Base-by-base conservation (phyloP, 2,888 invertebrate species). In the Lycaena phlaeas region DNA sequence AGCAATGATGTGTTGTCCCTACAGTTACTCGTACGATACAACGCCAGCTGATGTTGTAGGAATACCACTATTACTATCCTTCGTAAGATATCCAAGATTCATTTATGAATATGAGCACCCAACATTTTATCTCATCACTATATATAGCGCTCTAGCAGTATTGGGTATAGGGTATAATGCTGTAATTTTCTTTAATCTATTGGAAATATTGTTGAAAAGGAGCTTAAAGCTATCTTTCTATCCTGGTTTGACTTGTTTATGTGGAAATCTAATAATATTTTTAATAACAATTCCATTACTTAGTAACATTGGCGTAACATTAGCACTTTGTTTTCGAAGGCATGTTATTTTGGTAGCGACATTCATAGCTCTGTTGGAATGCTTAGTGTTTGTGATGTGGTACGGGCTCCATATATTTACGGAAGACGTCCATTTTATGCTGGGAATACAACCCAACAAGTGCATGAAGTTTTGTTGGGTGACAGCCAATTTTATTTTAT, bases 381-480 rank as follows among this genome's bases (percentile, higher is more conserved):
- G 53, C 36, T 15, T 67, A 1, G 64, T 75, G 1, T 84, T 84
- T 37, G 53, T 84, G 1, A 22, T 74, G 14, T 69, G 68, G 56
- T 85, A 85, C 36, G 82, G 85, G 0, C 26, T 75, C 7, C 61
- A 64, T 2, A 69, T 50, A 41, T 79, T 85, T 53, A 62, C 65
- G 0, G 84, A 84, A 57, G 82, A 85, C 38, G 63, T 84, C 6
- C 82, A 84, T 51, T 85, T 85, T 39, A 82, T 85, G 79, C 63
- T 75, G 40, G 85, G 84, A 0, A 57, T 76, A 4, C 66, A 64
- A 17, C 75, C 81, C 1, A 65, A 59, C 12, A 52, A 44, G 10
- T 68, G 43, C 18, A 66, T 79, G 51, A 77, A 71, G 51, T 11
- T 61, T 1, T 48, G 56, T 4, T 82, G 77, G 76, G 2, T 68